These are phyloP conservation scores for Perdita meconis DNA, from an alignment of 2,888 invertebrate genomes.

Conservation along the genomic window DNA sequence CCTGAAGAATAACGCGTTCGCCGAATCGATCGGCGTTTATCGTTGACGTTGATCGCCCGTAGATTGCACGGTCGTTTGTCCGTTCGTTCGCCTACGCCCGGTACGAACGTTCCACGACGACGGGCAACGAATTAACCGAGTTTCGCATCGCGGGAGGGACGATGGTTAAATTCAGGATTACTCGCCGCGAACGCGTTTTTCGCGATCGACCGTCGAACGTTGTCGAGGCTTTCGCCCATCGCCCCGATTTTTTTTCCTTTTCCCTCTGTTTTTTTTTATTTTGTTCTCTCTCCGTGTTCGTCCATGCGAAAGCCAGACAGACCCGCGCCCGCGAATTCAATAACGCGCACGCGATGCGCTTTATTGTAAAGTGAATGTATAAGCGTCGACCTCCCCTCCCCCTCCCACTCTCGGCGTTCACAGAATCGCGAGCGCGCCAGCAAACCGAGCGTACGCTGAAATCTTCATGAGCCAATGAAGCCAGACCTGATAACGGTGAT, in stretches of 20 bases:
- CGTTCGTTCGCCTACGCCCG: too few species aligned
- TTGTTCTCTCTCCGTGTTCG: too few species aligned
- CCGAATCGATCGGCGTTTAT: constrained; percentile 16
- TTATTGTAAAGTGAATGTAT: constrained; percentile 8
- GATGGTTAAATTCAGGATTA: too few species aligned
- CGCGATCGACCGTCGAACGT: too few species aligned
- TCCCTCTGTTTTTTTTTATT: too few species aligned
- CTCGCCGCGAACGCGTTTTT: too few species aligned
- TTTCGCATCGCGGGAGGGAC: too few species aligned
- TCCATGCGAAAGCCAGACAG: not conserved
- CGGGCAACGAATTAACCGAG: too few species aligned
- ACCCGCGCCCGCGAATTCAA: constrained; percentile 1
- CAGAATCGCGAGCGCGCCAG: not conserved
- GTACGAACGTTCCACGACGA: too few species aligned
- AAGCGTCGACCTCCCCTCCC: not conserved
- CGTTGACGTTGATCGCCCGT: constrained; percentile 1
- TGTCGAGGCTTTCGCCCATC: too few species aligned
- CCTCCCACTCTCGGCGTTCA: too few species aligned
- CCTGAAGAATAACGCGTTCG: constrained; percentile 3
- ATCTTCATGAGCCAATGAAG: constrained; percentile 63
- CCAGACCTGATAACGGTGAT: constrained; percentile 59
- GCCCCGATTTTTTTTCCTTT: too few species aligned
- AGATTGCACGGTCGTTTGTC: not conserved
- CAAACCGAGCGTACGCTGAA: constrained; percentile 55
- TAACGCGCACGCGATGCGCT: constrained; percentile 13